Base-by-base conservation (phyloP, 1,140 invertebrate species). In the Melipona quadrifasciata region DNA sequence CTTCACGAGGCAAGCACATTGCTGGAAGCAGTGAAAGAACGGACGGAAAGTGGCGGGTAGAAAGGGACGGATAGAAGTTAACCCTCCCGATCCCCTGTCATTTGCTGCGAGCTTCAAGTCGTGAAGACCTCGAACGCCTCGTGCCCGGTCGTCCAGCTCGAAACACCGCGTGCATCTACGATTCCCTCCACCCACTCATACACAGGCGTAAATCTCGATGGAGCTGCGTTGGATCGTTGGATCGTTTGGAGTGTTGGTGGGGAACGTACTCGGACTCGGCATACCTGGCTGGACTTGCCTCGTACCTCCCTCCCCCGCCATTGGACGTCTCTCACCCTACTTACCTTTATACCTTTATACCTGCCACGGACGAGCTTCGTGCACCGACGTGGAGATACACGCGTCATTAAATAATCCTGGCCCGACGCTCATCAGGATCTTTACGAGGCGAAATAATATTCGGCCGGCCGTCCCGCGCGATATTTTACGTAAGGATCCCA, bases 391-490 rank as follows among this genome's bases (percentile, higher is more conserved):
- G 53, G 58, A 89, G 82, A 89, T 90, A 90, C 78, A 90, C 88
- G 84, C 89, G 89, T 91, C 92, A 93, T 94, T 93, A 94, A 94
- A 93, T 93, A 93, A 93, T 92, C 91, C 91, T 75, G 76, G 87
- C 34, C 84, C 84, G 89, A 90, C 87, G 90, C 91, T 94, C 93
- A 94, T 94, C 92, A 94, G 90, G 90, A 93, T 91, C 90, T 93
- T 93, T 92, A 92, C 91, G 91, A 92, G 90, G 87, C 91, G 79
- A 91, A 93, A 93, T 93, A 91, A 92, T 92, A 91, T 91, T 92
- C 91, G 84, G 82, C 86, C 75, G 68, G 51, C 65, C 84, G 67
- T 86, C 73, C 76, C 58, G 57, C 65, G 55, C 72, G 81, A 86
- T 88, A 86, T 90, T 90, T 90, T 89, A 90, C 84, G 84, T 82